These are phyloP conservation scores for Perccottus glenii DNA, from an alignment of 2,113 vertebrate species.

Conservation along the genomic window DNA sequence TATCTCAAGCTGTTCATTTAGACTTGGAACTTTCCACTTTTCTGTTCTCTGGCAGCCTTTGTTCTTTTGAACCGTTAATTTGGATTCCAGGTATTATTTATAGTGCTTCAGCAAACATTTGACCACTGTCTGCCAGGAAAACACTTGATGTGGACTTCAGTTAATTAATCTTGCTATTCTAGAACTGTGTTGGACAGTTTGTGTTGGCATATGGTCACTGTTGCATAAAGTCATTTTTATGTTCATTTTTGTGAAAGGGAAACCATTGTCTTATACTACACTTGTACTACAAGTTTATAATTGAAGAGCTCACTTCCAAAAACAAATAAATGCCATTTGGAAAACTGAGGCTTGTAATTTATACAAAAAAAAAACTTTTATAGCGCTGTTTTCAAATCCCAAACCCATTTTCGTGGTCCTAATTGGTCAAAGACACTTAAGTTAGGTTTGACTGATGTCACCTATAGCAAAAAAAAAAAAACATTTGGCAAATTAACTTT, in stretches of 20 bases:
- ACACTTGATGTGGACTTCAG: conserved; percentile 39
- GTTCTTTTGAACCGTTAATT: conserved; percentile 19
- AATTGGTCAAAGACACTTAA: too few relatives aligned
- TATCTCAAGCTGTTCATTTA: conserved; percentile 3
- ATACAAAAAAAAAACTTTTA: too few relatives aligned
- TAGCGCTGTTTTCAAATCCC: too few relatives aligned
- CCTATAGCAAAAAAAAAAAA: too few relatives aligned
- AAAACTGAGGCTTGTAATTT: too few relatives aligned
- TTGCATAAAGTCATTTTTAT: conserved; percentile 4
- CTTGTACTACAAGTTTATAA: not conserved
- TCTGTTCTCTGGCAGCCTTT: not conserved
- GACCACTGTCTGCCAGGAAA: conserved; percentile 23
- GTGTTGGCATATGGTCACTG: conserved; percentile 27
- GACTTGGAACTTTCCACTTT: conserved; percentile 18
- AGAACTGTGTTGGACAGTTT: conserved; percentile 10
- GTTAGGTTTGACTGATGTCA: too few relatives aligned
- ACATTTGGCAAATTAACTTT: too few relatives aligned
- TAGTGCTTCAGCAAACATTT: not conserved
- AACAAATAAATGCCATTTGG: too few relatives aligned
- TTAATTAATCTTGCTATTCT: conserved; percentile 7
- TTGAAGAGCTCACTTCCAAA: too few relatives aligned
- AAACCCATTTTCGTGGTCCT: too few relatives aligned
- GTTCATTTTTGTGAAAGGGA: conserved; percentile 3
- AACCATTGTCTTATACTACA: conserved; percentile 13
- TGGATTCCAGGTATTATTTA: conserved; percentile 39